Conservation (phyloP, 2,888 invertebrate genomes). For the Cremastobaeus sp. region DNA sequence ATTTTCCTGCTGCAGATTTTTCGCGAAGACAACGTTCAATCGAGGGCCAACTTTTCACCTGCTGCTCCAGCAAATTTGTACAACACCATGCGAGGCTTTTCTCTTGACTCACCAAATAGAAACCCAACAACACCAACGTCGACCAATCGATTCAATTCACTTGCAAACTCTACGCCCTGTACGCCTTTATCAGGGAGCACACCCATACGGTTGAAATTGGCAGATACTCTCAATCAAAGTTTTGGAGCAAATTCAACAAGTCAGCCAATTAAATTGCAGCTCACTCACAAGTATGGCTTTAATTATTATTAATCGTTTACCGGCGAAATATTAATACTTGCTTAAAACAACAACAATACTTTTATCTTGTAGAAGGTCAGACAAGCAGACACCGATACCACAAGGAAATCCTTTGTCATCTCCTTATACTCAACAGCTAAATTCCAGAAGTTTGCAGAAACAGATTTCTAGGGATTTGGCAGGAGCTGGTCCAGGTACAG, state of each 20-base stretch:
- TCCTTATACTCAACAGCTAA: conserved; percentile 73
- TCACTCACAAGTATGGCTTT: conserved; percentile 68
- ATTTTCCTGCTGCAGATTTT: conserved; percentile 29
- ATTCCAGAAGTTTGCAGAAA: conserved; percentile 81
- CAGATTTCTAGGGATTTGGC: conserved; percentile 77
- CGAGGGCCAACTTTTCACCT: conserved; percentile 73
- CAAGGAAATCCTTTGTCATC: conserved; percentile 43
- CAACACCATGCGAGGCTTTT: conserved; percentile 70
- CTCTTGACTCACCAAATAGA: conserved; percentile 69
- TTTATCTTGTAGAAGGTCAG: conserved; percentile 67
- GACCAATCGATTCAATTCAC: conserved; percentile 71
- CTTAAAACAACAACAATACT: too few species aligned
- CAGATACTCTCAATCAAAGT: conserved; percentile 71
- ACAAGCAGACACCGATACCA: conserved; percentile 65
- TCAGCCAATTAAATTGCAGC: conserved; percentile 73
- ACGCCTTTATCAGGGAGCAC: conserved; percentile 66
- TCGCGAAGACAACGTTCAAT: conserved; percentile 56
- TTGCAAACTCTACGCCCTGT: conserved; percentile 66
- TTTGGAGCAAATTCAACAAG: conserved; percentile 63
- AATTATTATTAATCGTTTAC: conserved; percentile 16
- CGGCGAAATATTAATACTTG: too few species aligned
- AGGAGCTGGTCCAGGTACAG: conserved; percentile 71
- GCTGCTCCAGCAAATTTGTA: conserved; percentile 75
- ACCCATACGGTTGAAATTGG: conserved; percentile 71
- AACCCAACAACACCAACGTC: conserved; percentile 71